These are phyloP conservation scores for Corythaixoides concolor DNA, from an alignment of 2,113 vertebrate species.

Conservation along the genomic window DNA sequence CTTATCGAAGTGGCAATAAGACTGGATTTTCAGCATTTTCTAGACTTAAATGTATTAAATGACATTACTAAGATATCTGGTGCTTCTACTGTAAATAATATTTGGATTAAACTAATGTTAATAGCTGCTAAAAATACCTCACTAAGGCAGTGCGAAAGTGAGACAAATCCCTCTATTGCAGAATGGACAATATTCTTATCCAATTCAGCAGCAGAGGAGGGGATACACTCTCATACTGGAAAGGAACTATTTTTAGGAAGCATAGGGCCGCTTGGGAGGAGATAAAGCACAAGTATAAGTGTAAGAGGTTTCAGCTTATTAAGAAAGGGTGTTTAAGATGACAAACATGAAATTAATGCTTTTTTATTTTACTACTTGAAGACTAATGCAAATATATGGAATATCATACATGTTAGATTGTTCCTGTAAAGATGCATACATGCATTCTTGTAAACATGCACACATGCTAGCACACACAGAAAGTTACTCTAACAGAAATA, in stretches of 20 bases:
- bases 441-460: background rate
- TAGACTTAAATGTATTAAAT: slow-evolving; percentile 36
- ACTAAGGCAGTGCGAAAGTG: slow-evolving; percentile 23
- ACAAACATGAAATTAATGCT: slow-evolving; percentile 52
- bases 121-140: slow-evolving; percentile 64
- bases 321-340: slow-evolving; percentile 47
- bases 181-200: slow-evolving; percentile 69
- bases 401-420: background rate
- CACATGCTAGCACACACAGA: background rate
- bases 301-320: slow-evolving; percentile 60
- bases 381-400: background rate
- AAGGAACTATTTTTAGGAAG: slow-evolving; percentile 59
- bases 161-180: slow-evolving; percentile 64
- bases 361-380: slow-evolving; percentile 33
- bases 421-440: background rate
- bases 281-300: slow-evolving; percentile 46
- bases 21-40: slow-evolving; percentile 57
- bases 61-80: slow-evolving; percentile 35
- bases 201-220: slow-evolving; percentile 39
- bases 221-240: background rate
- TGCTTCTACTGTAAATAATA: slow-evolving; percentile 60
- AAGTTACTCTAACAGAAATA: background rate
- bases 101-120: slow-evolving; percentile 65
- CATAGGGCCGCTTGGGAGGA: background rate
- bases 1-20: slow-evolving; percentile 29